Percentiles rank a stretch among this genome's conserved stretches.
Evolutionary conservation across 1,140 invertebrate species (phyloP).

Genomic region (Uloborus diversus): DNA sequence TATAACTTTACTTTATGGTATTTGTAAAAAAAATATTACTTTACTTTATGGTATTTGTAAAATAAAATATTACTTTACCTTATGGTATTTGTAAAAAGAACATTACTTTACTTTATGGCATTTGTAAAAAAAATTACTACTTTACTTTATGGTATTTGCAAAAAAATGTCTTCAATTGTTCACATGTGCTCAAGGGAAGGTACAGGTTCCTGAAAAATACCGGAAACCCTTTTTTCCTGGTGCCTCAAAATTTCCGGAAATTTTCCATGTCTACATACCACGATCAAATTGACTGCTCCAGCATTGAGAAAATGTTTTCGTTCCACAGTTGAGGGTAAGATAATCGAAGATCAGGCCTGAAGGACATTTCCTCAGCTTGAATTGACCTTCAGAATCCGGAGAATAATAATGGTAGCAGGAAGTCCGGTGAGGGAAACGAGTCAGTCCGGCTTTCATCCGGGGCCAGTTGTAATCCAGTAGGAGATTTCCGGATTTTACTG

Average conservation of each 20-base stretch:
- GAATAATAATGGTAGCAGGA: slow-evolving; percentile 11
- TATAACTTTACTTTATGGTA: too few relatives aligned
- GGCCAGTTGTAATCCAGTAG: slow-evolving; percentile 1
- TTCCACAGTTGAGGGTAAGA: neutral
- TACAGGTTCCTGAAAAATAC: too few relatives aligned
- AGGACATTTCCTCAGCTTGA: neutral
- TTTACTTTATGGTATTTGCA: neutral
- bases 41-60: too few relatives aligned
- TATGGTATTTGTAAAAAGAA: too few relatives aligned
- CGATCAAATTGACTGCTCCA: slow-evolving; percentile 7
- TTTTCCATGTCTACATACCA: too few relatives aligned
- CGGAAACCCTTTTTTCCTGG: neutral
- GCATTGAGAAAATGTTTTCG: slow-evolving; percentile 1
- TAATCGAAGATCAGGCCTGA: slow-evolving; percentile 11
- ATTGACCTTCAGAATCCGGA: neutral
- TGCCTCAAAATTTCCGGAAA: neutral
- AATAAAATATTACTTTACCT: too few relatives aligned
- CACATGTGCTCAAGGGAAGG: too few relatives aligned
- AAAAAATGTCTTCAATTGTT: neutral
- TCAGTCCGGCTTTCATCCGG: neutral
- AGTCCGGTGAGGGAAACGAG: slow-evolving; percentile 9
- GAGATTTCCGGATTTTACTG: neutral
- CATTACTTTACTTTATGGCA: neutral
- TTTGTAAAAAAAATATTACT: too few relatives aligned
- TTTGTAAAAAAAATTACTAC: neutral